Evolutionary conservation across 2,113 vertebrate genomes (phyloP).

Genomic region (Pardalotus punctatus): DNA sequence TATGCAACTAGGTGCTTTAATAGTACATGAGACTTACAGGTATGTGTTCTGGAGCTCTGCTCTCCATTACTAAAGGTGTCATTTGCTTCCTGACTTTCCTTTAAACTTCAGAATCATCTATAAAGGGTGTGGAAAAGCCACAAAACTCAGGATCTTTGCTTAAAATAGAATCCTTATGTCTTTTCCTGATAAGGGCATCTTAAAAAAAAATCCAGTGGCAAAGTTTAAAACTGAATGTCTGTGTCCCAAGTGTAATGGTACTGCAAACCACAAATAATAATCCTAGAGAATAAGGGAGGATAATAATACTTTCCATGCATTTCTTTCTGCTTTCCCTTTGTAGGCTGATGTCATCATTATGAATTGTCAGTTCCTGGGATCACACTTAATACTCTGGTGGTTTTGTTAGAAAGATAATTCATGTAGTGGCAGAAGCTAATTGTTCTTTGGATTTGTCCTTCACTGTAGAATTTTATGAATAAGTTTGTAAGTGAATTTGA

Average conservation of each 20-base stretch:
- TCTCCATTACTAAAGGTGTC: neutral
- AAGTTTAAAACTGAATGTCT: conserved; percentile 1
- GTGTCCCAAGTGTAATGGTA: neutral
- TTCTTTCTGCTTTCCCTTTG: conserved; percentile 35
- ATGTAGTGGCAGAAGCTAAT: conserved; percentile 35
- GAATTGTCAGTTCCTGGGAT: conserved; percentile 40
- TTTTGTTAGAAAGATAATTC: conserved; percentile 43
- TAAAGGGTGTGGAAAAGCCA: neutral
- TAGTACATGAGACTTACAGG: neutral
- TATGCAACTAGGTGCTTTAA: neutral
- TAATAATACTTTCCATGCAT: conserved; percentile 26
- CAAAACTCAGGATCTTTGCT: neutral
- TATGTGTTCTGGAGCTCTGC: neutral
- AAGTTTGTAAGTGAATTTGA: conserved; percentile 22
- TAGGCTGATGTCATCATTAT: conserved; percentile 41
- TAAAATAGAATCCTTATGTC: neutral
- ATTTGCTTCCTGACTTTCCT: neutral
- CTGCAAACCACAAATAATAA: conserved; percentile 35
- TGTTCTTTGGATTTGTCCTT: conserved; percentile 43
- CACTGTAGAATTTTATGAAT: conserved; percentile 39
- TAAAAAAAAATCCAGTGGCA: neutral
- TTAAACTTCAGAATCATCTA: neutral
- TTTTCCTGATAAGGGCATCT: neutral
- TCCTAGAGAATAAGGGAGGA: neutral
- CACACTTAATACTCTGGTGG: neutral